Percentiles rank a stretch among this genome's conserved stretches.
These are phyloP conservation scores for Ennomos erosarius DNA, from an alignment of 2,888 invertebrate genomes.

Conservation along the genomic window DNA sequence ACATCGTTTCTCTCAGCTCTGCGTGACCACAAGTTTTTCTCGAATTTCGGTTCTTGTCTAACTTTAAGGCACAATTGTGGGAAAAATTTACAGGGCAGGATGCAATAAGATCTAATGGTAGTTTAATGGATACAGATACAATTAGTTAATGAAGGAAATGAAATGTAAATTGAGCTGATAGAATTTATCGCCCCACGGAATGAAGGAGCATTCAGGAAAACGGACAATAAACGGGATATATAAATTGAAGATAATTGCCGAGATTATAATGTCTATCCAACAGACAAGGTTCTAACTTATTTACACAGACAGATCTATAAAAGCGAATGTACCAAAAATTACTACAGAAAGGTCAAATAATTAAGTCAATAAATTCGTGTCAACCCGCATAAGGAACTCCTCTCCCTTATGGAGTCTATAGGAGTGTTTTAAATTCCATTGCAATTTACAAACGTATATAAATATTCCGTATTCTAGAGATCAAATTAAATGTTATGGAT, in stretches of 20 bases:
- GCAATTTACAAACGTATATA: too few species aligned
- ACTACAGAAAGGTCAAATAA: too few species aligned
- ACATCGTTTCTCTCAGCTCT: conserved; percentile 6
- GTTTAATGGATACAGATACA: conserved; percentile 35
- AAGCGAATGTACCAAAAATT: neutral
- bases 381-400: conserved; percentile 5
- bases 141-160: conserved; percentile 49
- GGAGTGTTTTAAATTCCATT: too few species aligned
- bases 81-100: conserved; percentile 42
- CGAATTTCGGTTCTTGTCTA: conserved; percentile 20
- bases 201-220: conserved; percentile 34
- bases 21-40: conserved; percentile 21
- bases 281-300: neutral
- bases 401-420: too few species aligned
- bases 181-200: conserved; percentile 33
- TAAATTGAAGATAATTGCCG: conserved; percentile 23
- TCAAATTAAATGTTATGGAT: too few species aligned
- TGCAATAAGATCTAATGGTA: conserved; percentile 44
- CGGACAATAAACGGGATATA: conserved; percentile 24
- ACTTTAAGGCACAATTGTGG: conserved; percentile 40
- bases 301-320: neutral
- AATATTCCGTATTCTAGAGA: too few species aligned
- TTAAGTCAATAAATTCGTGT: neutral
- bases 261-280: conserved; percentile 8
- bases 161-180: conserved; percentile 46